These are phyloP conservation scores for Zosterops pallidus DNA, from an alignment of 2,113 vertebrate species.

Conservation along the genomic window DNA sequence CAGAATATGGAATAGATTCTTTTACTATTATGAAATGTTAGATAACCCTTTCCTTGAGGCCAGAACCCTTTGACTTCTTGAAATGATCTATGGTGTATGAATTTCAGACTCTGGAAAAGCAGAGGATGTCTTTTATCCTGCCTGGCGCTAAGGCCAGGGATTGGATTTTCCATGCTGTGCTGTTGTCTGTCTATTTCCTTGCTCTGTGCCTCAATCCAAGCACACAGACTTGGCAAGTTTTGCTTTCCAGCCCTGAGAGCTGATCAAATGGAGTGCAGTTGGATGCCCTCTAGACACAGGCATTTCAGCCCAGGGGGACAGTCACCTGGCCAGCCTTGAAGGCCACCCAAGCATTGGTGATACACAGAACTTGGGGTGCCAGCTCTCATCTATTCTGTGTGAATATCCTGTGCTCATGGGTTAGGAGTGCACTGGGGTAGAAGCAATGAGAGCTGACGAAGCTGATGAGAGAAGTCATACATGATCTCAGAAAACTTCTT, in stretches of 20 bases:
- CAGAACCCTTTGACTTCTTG: neutral
- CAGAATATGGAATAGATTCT: slow-evolving; percentile 26
- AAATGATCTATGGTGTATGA: neutral
- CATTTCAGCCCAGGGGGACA: neutral
- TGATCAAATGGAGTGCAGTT: neutral
- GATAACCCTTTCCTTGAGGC: neutral
- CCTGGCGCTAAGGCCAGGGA: neutral
- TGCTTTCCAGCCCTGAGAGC: neutral
- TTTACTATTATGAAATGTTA: neutral
- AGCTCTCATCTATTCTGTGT: neutral
- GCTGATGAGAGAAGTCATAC: neutral
- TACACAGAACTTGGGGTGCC: neutral
- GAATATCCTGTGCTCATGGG: neutral
- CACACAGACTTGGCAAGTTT: neutral
- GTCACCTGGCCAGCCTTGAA: neutral
- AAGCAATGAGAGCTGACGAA: neutral
- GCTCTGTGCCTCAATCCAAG: neutral
- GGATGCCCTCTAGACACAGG: neutral
- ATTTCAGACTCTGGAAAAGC: slow-evolving; percentile 12
- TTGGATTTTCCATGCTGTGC: neutral
- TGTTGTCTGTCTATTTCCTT: neutral
- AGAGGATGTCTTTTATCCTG: neutral
- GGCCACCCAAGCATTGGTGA: neutral
- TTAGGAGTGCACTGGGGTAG: neutral
- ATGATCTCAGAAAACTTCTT: neutral